Conservation (phyloP, 2,113 vertebrate species). For the Elanoides forficatus region DNA sequence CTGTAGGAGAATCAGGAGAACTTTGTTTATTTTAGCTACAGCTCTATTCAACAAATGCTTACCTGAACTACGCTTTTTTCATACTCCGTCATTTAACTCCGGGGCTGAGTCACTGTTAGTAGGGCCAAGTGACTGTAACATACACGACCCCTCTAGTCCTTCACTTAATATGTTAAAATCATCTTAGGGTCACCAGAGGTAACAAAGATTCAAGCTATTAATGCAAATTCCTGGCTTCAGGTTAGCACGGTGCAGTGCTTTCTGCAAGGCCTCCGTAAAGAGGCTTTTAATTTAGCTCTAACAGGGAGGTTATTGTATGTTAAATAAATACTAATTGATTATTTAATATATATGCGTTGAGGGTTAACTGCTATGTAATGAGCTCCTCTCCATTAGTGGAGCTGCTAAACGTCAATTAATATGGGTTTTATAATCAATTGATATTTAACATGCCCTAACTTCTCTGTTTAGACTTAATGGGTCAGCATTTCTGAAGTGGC, state of each 20-base stretch:
- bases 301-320: conserved; percentile 63
- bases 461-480: conserved; percentile 3
- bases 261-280: neutral
- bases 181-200: neutral
- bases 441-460: conserved; percentile 47
- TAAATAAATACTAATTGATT: conserved; percentile 76
- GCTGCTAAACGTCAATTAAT: conserved; percentile 64
- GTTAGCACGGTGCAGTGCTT: neutral
- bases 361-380: conserved; percentile 67
- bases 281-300: conserved; percentile 51
- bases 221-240: neutral
- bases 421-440: conserved; percentile 63
- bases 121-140: neutral
- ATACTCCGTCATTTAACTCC: neutral
- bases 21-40: neutral
- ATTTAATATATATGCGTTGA: conserved; percentile 61
- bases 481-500: conserved; percentile 29
- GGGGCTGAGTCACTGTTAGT: neutral
- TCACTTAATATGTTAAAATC: neutral
- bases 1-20: neutral
- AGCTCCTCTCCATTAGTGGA: conserved; percentile 52
- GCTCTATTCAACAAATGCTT: neutral
- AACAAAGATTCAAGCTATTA: neutral
- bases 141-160: neutral
- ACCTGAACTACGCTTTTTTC: neutral